Evolutionary conservation across 2,797 vertebrate species (phyloP), one percentile per base, ranked within the genome.

Genomic region (Channallabes apus): DNA sequence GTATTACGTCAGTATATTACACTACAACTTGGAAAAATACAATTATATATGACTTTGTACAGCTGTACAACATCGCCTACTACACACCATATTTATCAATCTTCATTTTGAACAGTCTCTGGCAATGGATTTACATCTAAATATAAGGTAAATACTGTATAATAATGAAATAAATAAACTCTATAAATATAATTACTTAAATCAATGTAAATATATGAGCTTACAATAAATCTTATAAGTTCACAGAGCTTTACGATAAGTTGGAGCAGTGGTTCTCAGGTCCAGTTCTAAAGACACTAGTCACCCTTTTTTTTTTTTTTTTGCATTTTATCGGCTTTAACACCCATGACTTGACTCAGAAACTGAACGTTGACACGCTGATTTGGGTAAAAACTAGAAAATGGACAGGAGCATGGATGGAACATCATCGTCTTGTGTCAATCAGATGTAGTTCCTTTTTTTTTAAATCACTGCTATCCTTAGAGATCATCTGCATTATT

Each of bases 361-460:
- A 65, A 65, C n/a, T n/a, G n/a, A n/a, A n/a, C n/a, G n/a, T n/a
- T 79, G 24, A 64, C 46, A 46, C 67, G n/a, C 79, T 80, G 79
- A 80, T 27, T 65, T 17, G 4, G 24, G 4, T 51, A 41, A 27
- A 80, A 51, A 65, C 38, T 51, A 80, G 61, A 80, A 80, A 54
- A 18, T 54, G 56, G 46, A 54, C 62, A 80, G 62, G 18, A 27
- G 17, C 7, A 4, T 2, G 4, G 61, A 22, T 51, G 12, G n/a
- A 6, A 32, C 17, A 51, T 6, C 8, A 12, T 46, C 61, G 20
- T 46, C 15, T n/a, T 54, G 62, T 67, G 41, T 14, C 17, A 1
- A 67, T 80, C 41, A 67, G 41, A 22, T 54, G 14, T 15, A 62
- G 24, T 62, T 46, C 9, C n/a, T n/a, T n/a, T 46, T 46, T 11